phyloP scores from a whole-genome alignment of 2,888 invertebrate genomes.

The Macrosoma leucophasiata region DNA sequence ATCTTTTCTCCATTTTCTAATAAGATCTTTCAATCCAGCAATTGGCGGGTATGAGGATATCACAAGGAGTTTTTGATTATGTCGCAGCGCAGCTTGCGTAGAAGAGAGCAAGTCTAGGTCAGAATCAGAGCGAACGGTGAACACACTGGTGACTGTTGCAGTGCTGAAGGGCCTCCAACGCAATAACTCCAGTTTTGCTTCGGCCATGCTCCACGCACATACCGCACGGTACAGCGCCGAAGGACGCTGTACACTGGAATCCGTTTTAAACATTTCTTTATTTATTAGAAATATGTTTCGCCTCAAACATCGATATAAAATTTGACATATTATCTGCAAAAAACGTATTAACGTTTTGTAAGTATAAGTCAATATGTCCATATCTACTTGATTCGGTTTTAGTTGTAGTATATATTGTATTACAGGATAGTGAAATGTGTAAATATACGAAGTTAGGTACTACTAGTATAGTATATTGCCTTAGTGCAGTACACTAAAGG shows the following conservation, averaged over 20 bases:
- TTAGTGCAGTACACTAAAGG: too few species aligned
- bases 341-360: too few species aligned
- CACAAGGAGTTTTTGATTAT: slow-evolving; percentile 31
- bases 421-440: too few species aligned
- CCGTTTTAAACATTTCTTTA: slow-evolving; percentile 20
- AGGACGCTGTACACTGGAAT: slow-evolving; percentile 17
- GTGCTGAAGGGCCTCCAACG: slow-evolving; percentile 30
- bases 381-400: too few species aligned
- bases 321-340: slow-evolving; percentile 29
- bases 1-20: slow-evolving; percentile 33
- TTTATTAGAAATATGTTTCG: slow-evolving; percentile 33
- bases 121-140: slow-evolving; percentile 29
- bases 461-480: too few species aligned
- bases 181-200: slow-evolving; percentile 17
- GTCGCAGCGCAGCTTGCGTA: slow-evolving; percentile 27
- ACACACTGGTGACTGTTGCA: slow-evolving; percentile 25
- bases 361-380: too few species aligned
- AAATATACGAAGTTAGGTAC: too few species aligned
- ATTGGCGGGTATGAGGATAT: slow-evolving; percentile 34
- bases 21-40: slow-evolving; percentile 31
- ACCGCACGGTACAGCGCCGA: slow-evolving; percentile 29
- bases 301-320: slow-evolving; percentile 27
- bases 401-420: too few species aligned
- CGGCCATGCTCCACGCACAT: slow-evolving; percentile 23
- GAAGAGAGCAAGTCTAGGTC: slow-evolving; percentile 30